A percentile compares a stretch with the other conserved stretches of the same genome.
Evolutionary conservation across 2,113 vertebrate species (phyloP).

Genomic region (Malurus cyaneus): DNA sequence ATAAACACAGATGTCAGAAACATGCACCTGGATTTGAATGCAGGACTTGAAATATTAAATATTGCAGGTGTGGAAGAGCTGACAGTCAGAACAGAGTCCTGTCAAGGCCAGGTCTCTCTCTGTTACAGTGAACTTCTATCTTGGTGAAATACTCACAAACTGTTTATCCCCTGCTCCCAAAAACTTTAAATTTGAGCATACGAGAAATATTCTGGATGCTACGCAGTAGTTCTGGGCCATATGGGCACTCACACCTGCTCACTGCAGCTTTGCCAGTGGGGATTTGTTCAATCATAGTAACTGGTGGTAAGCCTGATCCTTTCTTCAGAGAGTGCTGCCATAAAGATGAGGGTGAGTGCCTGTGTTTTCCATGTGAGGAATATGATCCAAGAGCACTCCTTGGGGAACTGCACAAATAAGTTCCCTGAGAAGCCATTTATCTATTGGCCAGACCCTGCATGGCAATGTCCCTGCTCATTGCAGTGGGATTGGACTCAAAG

Average conservation of each 20-base stretch:
- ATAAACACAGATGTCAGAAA: background rate
- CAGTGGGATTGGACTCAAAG: background rate
- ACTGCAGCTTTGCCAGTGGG: background rate
- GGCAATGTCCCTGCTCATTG: background rate
- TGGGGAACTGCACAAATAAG: background rate
- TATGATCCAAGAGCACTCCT: no score
- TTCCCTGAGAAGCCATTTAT: background rate
- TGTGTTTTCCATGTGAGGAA: accelerated
- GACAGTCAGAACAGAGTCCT: background rate
- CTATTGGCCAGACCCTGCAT: accelerated
- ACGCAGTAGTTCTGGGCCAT: background rate
- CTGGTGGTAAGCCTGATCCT: background rate
- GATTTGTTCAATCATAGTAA: background rate
- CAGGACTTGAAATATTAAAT: background rate
- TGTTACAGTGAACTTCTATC: background rate
- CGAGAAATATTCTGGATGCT: background rate
- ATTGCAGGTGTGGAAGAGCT: background rate
- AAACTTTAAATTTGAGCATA: background rate
- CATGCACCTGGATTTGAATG: background rate
- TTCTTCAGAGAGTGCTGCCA: background rate
- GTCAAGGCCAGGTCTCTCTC: background rate
- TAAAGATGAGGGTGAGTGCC: background rate
- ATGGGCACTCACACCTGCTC: background rate
- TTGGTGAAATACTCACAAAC: background rate
- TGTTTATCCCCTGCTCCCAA: background rate